A percentile compares a stretch with the other conserved stretches of the same genome.
phyloP scores from a whole-genome alignment of 1,140 invertebrate species.

The Gonioctena quinquepunctata region DNA sequence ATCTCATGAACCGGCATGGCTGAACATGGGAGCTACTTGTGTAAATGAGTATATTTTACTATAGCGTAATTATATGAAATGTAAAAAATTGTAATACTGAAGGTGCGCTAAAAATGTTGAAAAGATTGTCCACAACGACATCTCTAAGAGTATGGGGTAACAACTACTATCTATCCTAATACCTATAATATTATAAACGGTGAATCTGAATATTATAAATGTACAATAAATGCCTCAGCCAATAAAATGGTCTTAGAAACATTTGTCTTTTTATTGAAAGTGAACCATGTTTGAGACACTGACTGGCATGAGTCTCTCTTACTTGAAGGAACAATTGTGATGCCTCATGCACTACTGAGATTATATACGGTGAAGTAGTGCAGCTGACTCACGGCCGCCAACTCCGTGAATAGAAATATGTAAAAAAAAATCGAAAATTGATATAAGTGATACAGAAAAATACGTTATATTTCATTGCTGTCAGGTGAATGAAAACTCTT shows the following conservation, averaged over 20 bases:
- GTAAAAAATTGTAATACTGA: conserved; percentile 35
- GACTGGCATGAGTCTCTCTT: too few species aligned
- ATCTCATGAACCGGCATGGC: neutral
- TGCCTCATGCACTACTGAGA: too few species aligned
- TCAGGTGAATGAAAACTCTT: too few species aligned
- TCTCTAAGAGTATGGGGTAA: conserved; percentile 26
- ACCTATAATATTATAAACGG: conserved; percentile 46
- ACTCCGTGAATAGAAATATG: too few species aligned
- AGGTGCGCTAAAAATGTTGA: conserved; percentile 32
- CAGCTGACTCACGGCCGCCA: too few species aligned
- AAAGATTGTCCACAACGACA: conserved; percentile 22
- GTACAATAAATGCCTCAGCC: conserved; percentile 53
- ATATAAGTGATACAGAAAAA: too few species aligned
- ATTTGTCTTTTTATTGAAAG: neutral
- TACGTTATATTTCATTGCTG: too few species aligned
- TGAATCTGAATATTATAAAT: conserved; percentile 49
- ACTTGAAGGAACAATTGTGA: too few species aligned
- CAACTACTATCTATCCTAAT: conserved; percentile 50
- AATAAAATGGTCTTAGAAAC: conserved; percentile 43
- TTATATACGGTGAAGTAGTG: too few species aligned
- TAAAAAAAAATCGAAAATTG: too few species aligned
- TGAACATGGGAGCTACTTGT: conserved; percentile 23
- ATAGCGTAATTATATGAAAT: conserved; percentile 31
- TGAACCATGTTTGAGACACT: too few species aligned
- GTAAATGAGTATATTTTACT: conserved; percentile 48